Base-by-base conservation (phyloP, 30 jellyfish, hydroid and myxozoan species). In the Hydractinia echinata region DNA sequence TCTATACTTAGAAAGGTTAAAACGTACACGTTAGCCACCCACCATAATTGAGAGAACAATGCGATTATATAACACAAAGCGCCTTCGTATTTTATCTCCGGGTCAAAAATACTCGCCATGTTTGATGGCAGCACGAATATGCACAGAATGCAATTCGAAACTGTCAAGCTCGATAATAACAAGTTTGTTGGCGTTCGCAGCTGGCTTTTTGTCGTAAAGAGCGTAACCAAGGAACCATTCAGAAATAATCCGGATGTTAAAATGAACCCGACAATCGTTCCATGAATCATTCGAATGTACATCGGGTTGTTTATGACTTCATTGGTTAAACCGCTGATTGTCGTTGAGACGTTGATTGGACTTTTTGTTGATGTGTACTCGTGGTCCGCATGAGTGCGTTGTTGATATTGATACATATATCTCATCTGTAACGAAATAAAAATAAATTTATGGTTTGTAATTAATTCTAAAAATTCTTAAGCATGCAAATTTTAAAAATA, bases 171-270 rank as follows among this genome's bases (percentile, higher is more conserved):
- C 15, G 76, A 78, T 18, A 77, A 64, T 4, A 77, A 79, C 55
- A 77, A 19, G 56, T 77, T 77, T 6, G 85, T 44, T 10, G 85
- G 85, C 8, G 85, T 44, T 52, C 85, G 76, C 15, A 77, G 55
- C 55, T 77, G 30, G 14, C 72, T 50, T 62, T 77, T 77, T 21
- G 13, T 20, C 19, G 66, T 54, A 44, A 77, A 54, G 55, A 77
- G 55, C 76, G 13, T 9, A 15, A 39, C 14, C 49, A 64, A 21
- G 16, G 81, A 52, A 11, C 8, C 76, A 61, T 77, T 77, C 53
- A 77, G 1, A 54, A 52, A 54, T 15, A 56, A 62, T 6, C 85
- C 85, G 19, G 85, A 51, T 39, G 19, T 5, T 72, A 72, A n/a
- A 7, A 72, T 51, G 18, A 64, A 30, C 44, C 44, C 44, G 44